Evolutionary conservation across 2,797 vertebrate species (phyloP), one percentile per base, ranked within the genome.

Genomic region (Euthynnus affinis): DNA sequence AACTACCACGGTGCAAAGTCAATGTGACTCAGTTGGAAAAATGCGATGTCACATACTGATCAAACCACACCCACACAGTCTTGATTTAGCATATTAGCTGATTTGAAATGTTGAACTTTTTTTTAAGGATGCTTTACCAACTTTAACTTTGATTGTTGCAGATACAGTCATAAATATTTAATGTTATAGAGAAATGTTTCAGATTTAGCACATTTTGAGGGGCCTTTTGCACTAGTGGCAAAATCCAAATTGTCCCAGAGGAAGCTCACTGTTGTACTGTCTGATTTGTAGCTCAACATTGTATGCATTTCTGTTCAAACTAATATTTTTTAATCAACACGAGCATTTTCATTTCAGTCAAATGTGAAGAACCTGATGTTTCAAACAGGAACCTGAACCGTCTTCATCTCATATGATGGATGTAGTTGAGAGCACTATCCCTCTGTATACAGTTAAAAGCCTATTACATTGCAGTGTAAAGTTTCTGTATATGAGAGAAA

Each of bases 391-490:
- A 59, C 55, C n/a, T 23, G 71, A 69, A 48, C 68, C 64, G n/a
- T 76, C 44, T 72, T 23, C 3, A 34, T 71, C 37, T 63, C 20
- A 32, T 27, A 29, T 69, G 68, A 80, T 68, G 59, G 71, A 76
- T 78, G 60, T 4, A 64, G 76, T 64, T 52, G 42, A 60, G 56
- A 73, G 65, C 64, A 74, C 20, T 64, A 71, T 73, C 18, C 22
- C 68, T 74, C 73, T 63, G 37, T 57, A 65, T 51, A 25, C 18
- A 29, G 66, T 80, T 85, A 87, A 83, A 56, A 77, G 58, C 48
- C 29, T 62, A 66, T 81, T 77, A 55, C 53, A 79, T 71, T 77
- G 66, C 52, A 77, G 72, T 9, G 23, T 80, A 51, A 77, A 32
- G 63, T 71, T 70, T 83, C n/a, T 71, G 22, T 73, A 52, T 78